Evolutionary conservation across 2,113 vertebrate species (phyloP).

Genomic region (Panthera leo): DNA sequence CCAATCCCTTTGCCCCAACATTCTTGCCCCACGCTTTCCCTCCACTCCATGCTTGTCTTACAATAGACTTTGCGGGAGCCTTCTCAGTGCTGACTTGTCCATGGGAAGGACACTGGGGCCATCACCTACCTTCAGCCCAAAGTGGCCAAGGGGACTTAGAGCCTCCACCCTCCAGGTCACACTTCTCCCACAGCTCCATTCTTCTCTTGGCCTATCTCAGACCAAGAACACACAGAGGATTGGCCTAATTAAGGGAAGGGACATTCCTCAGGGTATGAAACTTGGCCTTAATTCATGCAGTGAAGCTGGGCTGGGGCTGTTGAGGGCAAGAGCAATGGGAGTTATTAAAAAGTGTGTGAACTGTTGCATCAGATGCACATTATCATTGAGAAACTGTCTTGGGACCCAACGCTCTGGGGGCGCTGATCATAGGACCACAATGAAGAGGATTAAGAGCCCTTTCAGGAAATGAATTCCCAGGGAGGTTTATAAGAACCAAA

Average conservation of each 20-base stretch:
- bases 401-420: background rate
- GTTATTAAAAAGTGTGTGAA: conserved; percentile 60
- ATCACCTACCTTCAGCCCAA: conserved; percentile 32
- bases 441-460: background rate
- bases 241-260: background rate
- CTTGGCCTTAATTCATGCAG: background rate
- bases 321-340: conserved; percentile 53
- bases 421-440: background rate
- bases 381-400: background rate
- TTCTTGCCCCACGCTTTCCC: background rate
- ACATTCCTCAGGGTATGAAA: background rate
- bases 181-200: background rate
- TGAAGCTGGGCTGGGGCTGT: background rate
- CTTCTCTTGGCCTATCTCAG: background rate
- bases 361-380: conserved; percentile 43
- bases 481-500: background rate
- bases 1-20: background rate
- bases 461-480: background rate
- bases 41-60: background rate
- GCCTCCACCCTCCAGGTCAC: background rate
- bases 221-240: background rate
- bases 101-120: background rate
- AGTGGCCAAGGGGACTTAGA: background rate
- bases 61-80: background rate
- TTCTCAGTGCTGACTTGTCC: background rate